These are phyloP conservation scores for Agrochola macilenta DNA, from an alignment of 2,888 invertebrate genomes.

Conservation along the genomic window DNA sequence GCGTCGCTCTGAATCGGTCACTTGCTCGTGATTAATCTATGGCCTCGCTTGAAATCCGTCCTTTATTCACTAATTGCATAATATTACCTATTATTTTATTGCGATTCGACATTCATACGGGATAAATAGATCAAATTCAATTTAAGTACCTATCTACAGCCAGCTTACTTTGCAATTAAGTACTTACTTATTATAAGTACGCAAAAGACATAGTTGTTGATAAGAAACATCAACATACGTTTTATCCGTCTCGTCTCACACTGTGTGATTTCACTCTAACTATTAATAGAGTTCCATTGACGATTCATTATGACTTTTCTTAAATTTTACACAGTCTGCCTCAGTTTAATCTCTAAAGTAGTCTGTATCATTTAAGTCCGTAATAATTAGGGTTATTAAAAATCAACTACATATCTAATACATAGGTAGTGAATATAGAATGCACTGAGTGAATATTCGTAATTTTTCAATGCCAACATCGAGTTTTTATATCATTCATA, in stretches of 20 bases:
- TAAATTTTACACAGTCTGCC: neutral
- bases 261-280: neutral
- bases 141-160: neutral
- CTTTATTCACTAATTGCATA: too few species aligned
- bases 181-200: neutral
- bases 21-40: too few species aligned
- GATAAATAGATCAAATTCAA: neutral
- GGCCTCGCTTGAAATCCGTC: too few species aligned
- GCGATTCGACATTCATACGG: neutral
- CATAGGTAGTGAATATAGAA: neutral
- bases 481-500: neutral
- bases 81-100: too few species aligned
- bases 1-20: too few species aligned
- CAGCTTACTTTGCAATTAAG: neutral
- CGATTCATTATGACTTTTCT: neutral
- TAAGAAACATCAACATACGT: conserved; percentile 1
- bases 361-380: neutral
- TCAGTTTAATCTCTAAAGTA: neutral
- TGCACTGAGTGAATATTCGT: neutral
- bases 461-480: neutral
- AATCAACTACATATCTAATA: neutral
- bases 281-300: neutral
- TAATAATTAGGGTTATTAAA: neutral
- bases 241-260: neutral
- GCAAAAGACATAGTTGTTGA: neutral